Percentiles rank a stretch among this genome's conserved stretches.
Evolutionary conservation across 1,140 invertebrate species (phyloP).

Genomic region (Scaptomyza hsui): DNA sequence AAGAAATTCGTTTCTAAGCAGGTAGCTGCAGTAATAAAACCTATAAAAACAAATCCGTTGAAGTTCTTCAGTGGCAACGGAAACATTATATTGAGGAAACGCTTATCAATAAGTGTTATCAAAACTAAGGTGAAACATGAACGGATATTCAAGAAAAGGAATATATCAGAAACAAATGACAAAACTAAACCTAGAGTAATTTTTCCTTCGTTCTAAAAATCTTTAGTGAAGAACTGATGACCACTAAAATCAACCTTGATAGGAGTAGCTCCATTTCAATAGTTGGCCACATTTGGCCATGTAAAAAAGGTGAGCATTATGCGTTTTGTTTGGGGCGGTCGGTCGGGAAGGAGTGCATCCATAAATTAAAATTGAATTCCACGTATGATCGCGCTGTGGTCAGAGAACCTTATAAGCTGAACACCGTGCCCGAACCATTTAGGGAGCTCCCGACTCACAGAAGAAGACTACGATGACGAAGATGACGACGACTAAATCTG

Average conservation of each 20-base stretch:
- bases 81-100: slow-evolving; percentile 61
- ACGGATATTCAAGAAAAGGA: slow-evolving; percentile 1
- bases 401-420: slow-evolving; percentile 50
- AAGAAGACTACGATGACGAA: not conserved
- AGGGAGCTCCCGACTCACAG: slow-evolving; percentile 28
- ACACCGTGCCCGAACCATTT: slow-evolving; percentile 40
- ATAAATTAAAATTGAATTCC: slow-evolving; percentile 63
- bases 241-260: not conserved
- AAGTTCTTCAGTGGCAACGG: slow-evolving; percentile 47
- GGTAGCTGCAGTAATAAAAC: slow-evolving; percentile 32
- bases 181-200: too few species aligned
- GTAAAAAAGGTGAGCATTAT: slow-evolving; percentile 35
- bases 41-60: not conserved
- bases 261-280: slow-evolving; percentile 34
- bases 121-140: not conserved
- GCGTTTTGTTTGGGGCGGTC: slow-evolving; percentile 9
- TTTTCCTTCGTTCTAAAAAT: too few species aligned
- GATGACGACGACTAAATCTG: slow-evolving; percentile 28
- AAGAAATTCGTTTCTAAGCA: slow-evolving; percentile 42
- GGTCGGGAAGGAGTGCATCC: slow-evolving; percentile 13
- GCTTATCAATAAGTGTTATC: slow-evolving; percentile 29
- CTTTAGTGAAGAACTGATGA: not conserved
- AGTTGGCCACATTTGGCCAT: slow-evolving; percentile 50
- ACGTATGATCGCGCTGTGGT: slow-evolving; percentile 39
- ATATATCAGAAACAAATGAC: too few species aligned